Percentiles rank a stretch among this genome's conserved stretches.
phyloP scores from a whole-genome alignment of 2,113 vertebrate species.

The Myxocyprinus asiaticus region DNA sequence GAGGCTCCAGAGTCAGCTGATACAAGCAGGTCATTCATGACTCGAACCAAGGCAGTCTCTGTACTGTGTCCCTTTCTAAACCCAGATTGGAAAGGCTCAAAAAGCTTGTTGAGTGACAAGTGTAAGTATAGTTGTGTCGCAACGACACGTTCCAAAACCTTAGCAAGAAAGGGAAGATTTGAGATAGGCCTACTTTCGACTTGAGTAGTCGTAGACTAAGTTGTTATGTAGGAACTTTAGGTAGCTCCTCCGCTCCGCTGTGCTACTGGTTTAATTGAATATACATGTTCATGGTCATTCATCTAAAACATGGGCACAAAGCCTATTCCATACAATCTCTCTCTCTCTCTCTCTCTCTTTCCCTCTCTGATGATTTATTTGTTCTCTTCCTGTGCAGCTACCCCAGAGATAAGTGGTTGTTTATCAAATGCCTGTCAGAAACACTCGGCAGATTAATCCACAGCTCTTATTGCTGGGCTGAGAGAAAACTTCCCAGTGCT shows the following conservation, averaged over 20 bases:
- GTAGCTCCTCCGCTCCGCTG: neutral
- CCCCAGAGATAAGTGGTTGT: conserved; percentile 67
- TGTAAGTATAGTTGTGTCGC: too few species aligned
- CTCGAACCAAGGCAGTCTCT: too few species aligned
- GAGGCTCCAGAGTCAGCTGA: too few species aligned
- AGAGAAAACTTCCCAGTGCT: conserved; percentile 60
- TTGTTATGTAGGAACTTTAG: conserved; percentile 13
- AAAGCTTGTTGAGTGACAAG: too few species aligned
- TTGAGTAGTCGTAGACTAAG: neutral
- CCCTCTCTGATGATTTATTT: conserved; percentile 54
- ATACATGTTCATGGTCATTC: conserved; percentile 45
- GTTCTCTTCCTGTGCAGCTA: conserved; percentile 53
- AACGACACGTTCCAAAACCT: too few species aligned
- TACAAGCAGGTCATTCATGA: too few species aligned
- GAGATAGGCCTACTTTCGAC: too few species aligned
- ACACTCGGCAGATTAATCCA: conserved; percentile 62
- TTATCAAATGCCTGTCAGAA: conserved; percentile 66
- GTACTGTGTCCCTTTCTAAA: too few species aligned
- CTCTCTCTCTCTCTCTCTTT: conserved; percentile 6
- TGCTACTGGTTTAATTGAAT: conserved; percentile 48
- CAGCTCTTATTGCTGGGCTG: conserved; percentile 57
- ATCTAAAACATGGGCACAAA: conserved; percentile 42
- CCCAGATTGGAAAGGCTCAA: too few species aligned
- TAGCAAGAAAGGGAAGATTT: too few species aligned
- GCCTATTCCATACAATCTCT: conserved; percentile 18